Evolutionary conservation across 2,113 vertebrate genomes (phyloP).

Genomic region (Pseudopipra pipra): DNA sequence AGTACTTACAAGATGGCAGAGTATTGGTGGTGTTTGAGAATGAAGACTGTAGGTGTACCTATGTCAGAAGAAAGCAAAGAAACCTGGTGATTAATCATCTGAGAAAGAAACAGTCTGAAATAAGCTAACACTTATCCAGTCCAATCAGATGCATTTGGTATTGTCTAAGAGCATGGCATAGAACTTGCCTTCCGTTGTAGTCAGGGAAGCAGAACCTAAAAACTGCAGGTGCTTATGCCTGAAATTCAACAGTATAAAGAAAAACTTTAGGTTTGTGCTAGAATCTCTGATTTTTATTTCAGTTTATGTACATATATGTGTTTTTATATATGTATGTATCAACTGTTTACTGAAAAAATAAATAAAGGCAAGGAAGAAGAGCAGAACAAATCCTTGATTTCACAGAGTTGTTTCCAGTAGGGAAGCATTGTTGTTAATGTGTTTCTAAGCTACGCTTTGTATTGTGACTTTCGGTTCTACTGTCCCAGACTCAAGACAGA

Average conservation of each 20-base stretch:
- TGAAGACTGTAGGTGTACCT: not conserved
- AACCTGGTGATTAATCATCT: not conserved
- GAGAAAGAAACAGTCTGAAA: not conserved
- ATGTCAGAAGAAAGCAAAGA: not conserved
- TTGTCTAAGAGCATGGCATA: not conserved
- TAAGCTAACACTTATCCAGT: not conserved
- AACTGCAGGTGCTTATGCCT: not conserved
- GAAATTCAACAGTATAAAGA: not conserved
- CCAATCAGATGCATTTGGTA: not conserved
- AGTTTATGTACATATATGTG: not conserved
- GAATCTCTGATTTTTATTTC: not conserved
- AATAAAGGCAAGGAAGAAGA: not conserved
- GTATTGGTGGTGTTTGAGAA: not conserved
- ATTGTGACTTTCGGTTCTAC: not conserved
- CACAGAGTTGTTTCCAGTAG: not conserved
- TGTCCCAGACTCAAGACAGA: not conserved
- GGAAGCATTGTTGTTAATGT: not conserved
- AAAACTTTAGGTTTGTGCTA: not conserved
- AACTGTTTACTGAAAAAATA: not conserved
- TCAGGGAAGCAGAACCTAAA: not conserved
- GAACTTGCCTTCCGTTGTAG: not conserved
- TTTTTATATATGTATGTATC: not conserved
- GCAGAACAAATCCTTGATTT: slow-evolving; percentile 47
- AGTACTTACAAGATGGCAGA: fast-evolving
- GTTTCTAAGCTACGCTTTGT: not conserved